Base-by-base conservation (phyloP, 2,113 vertebrate species). In the Alectura lathami region DNA sequence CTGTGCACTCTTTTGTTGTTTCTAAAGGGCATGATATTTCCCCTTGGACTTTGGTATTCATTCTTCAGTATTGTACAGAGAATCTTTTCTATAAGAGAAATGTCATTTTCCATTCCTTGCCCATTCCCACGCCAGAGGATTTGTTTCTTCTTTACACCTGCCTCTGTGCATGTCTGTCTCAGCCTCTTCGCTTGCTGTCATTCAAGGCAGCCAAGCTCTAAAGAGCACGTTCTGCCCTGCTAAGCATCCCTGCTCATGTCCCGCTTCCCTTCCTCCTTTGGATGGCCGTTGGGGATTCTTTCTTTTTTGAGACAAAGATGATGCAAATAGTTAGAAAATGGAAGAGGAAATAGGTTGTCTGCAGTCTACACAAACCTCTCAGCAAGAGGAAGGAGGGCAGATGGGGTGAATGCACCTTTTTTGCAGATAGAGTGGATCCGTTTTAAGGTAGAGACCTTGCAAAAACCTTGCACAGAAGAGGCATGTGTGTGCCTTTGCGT, bases 1-100 rank as follows among this genome's bases (percentile, higher is more conserved):
- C 91, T 93, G 22, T 60, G 53, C 56, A 0, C 60, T 86, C 69
- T 91, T 95, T 90, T 95, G 91, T 95, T 95, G 85, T 91, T 94
- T 91, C 83, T 83, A 96, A 97, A 97, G 94, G 94, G 95, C 96
- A 95, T 90, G 93, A 75, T 96, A 96, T 97, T 96, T 96, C 95
- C 94, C 94, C 83, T 91, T 0, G 34, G 95, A 96, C 90, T 91
- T 93, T 86, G 91, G 60, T 91, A 86, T 94, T 96, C 95, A 48
- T 78, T 90, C 83, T 66, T 78, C 83, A 47, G 60, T 90, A 96
- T 93, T 86, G 67, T 74, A 93, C 43, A 6, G 88, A 88, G 90
- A 81, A 91, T 88, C 93, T 96, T 70, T 88, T 76, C 93, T 96
- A 7, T 86, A 82, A 92, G 88, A 94, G 88, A 95, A 96, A 97